Base-by-base conservation (phyloP, 2,888 invertebrate species). In the Nasonia oneida region DNA sequence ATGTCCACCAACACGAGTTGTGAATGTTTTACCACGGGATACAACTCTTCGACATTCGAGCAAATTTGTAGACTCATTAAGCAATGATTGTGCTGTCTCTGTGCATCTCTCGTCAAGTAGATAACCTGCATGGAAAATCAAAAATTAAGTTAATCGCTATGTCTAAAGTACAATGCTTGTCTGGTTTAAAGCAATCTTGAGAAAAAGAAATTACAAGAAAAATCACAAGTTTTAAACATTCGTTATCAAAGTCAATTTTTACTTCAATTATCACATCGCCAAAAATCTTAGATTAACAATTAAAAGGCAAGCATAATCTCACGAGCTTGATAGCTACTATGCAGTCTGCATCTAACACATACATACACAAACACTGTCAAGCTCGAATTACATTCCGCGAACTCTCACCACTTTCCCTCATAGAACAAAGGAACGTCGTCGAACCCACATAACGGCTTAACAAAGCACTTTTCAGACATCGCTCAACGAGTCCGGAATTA, bases 31-130 rank as follows among this genome's bases (percentile, higher is more conserved):
- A 18, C 90, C 90, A 67, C 50, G n/a, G 0, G 87, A 86, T 12
- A 87, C 42, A 57, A 89, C 84, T 33, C 64, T 86, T 0, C 89
- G 88, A 82, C 90, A 89, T 76, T 89, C 90, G 33, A 88, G 77
- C 29, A 90, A 87, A 37, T 88, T 79, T 61, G 88, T 78, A 71
- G 89, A 89, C 75, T 89, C 88, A 29, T 88, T 85, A 6, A 90
- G 78, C 82, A 89, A 89, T 6, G 77, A 23, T 74, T 76, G 84
- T 64, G 86, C 87, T 50, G 87, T 23, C 73, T 84, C 77, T 3
- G 29, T 29, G 33, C 87, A 87, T 4, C 74, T 86, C 37, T 87
- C 87, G 8, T 84, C 47, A 14, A 80, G 8, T 23, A 87, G 64
- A 70, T 86, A 87, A 18, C 87, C 87, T 87, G 33, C 47, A 18